Evolutionary conservation across 1,140 invertebrate species (phyloP), one percentile per base, ranked within the genome.

Genomic region (Papilio machaon): DNA sequence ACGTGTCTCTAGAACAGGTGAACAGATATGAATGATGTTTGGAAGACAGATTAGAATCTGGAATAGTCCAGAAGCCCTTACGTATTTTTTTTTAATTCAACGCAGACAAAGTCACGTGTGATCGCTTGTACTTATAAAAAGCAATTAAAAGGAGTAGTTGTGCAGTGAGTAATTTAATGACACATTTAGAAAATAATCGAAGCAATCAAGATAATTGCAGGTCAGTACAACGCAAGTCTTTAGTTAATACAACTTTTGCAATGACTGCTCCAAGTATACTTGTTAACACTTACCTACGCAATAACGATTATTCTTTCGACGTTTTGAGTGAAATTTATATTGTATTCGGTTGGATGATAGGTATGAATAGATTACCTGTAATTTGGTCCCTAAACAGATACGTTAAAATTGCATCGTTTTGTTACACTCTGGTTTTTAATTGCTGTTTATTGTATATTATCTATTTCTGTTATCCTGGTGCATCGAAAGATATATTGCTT

Each of bases 241-340:
- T 60, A 23, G 58, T 19, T 15, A 70, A 38, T 70, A 11, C 64
- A 23, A 64, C 19, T 19, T 38, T 84, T 74, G 73, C 80, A 13
- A 84, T 82, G 83, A 47, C 43, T 38, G 64, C 58, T 13, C 81
- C 81, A 13, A 52, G 35, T 47, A 74, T 81, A 11, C 83, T 70
- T 23, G 64, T 52, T 7, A 84, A 84, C 15, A 80, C 79, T 38
- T 82, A 79, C 15, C 7, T 84, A 0, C 0, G 70, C 54, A 23
- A 78, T 3, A 43, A 23, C 1, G 11, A 52, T 30, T 64, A 9
- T 17, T 52, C 17, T 7, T 79, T 80, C n/a, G 81, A 84, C 70
- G 23, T 9, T 30, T 74, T 74, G 43, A 81, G 70, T n/a, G 79
- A 82, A 82, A 70, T 84, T n/a, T 82, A 75, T 10, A 81, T 84